These are phyloP conservation scores for Sciurus niger DNA, from an alignment of 2,113 vertebrate genomes.

Conservation along the genomic window DNA sequence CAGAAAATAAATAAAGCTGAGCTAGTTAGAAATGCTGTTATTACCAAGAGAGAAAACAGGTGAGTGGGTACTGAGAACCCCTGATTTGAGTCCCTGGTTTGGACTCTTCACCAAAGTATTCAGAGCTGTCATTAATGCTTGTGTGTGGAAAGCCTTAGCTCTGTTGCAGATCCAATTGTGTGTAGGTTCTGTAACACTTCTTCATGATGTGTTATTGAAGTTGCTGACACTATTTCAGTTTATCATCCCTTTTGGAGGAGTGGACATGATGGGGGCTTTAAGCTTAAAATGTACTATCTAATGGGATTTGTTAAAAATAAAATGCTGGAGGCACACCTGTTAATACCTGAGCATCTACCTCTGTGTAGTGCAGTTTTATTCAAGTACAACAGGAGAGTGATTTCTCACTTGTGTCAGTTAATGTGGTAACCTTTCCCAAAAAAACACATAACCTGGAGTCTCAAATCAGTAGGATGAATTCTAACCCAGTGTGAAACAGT, in stretches of 20 bases:
- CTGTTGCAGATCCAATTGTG: not conserved
- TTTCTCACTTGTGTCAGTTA: not conserved
- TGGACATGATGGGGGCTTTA: slow-evolving; percentile 29
- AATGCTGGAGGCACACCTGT: not conserved
- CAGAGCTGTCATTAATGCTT: not conserved
- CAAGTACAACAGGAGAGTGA: not conserved
- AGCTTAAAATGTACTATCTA: slow-evolving; percentile 23
- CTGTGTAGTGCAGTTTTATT: slow-evolving; percentile 3
- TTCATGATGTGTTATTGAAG: not conserved
- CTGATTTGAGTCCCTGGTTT: not conserved
- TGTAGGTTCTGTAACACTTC: slow-evolving; percentile 5
- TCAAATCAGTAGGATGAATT: not conserved
- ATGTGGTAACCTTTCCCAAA: not conserved
- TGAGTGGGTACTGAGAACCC: not conserved
- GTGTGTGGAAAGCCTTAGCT: not conserved
- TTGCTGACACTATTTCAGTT: slow-evolving; percentile 6
- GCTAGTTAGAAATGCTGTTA: slow-evolving; percentile 18
- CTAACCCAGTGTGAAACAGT: not conserved
- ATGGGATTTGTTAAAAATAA: not conserved
- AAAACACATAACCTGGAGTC: not conserved
- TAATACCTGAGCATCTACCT: not conserved
- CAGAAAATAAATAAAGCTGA: slow-evolving; percentile 45
- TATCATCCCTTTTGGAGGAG: slow-evolving; percentile 29
- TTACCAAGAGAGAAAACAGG: not conserved
- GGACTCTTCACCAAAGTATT: not conserved